These are phyloP conservation scores for Pygoscelis adeliae DNA, from an alignment of 2,113 vertebrate genomes.

Conservation along the genomic window DNA sequence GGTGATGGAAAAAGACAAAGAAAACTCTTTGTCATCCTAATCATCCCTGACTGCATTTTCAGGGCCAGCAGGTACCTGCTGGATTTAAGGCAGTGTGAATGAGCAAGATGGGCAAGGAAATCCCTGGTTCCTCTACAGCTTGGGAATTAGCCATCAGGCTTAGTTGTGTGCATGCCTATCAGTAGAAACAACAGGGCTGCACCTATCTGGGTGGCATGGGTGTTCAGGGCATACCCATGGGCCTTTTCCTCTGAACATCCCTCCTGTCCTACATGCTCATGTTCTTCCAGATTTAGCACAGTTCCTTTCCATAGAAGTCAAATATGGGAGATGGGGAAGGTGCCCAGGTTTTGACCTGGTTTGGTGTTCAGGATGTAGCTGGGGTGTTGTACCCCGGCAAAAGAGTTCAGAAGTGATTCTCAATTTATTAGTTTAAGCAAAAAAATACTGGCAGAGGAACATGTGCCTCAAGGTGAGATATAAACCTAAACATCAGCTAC, in stretches of 20 bases:
- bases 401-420: not conserved
- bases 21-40: not conserved
- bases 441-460: not conserved
- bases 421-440: not conserved
- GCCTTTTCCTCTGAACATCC: not conserved
- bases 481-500: not conserved
- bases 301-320: not conserved
- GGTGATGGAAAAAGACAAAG: too few relatives aligned
- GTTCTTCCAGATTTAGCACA: not conserved
- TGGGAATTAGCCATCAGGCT: not conserved
- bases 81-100: not conserved
- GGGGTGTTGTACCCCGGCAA: not conserved
- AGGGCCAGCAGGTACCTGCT: not conserved
- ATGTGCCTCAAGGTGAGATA: not conserved
- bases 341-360: not conserved
- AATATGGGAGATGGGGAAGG: not conserved
- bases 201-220: not conserved
- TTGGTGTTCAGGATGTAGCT: not conserved
- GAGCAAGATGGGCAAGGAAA: not conserved
- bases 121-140: not conserved
- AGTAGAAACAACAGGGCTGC: not conserved
- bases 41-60: not conserved
- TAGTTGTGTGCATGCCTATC: not conserved
- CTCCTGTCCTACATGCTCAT: not conserved
- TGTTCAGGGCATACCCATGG: not conserved